Percentiles rank a stretch among this genome's conserved stretches.
These are phyloP conservation scores for Ooceraea biroi DNA, from an alignment of 1,140 invertebrate genomes.

Conservation along the genomic window DNA sequence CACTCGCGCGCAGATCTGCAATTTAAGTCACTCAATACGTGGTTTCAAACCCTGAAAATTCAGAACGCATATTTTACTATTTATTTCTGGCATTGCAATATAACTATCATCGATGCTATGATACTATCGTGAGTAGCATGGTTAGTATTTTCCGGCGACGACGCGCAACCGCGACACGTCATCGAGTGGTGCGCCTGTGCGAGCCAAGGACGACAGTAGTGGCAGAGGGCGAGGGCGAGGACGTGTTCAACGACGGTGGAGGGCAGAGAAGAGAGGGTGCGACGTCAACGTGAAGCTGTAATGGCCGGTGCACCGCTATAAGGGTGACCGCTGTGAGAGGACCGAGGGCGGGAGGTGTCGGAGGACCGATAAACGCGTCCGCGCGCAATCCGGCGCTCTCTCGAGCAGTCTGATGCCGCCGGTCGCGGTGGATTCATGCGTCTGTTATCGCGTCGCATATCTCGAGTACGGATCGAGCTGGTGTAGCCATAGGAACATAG, in stretches of 20 bases:
- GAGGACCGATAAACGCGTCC: slow-evolving; percentile 53
- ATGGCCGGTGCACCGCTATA: slow-evolving; percentile 26
- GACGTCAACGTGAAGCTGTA: slow-evolving; percentile 9
- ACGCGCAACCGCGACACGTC: slow-evolving; percentile 11
- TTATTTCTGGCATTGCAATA: slow-evolving; percentile 9
- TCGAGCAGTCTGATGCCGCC: slow-evolving; percentile 84
- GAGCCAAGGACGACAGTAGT: slow-evolving; percentile 12
- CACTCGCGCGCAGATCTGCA: no score
- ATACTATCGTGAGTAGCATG: slow-evolving; percentile 9
- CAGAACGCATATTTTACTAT: neutral
- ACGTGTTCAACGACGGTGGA: slow-evolving; percentile 21
- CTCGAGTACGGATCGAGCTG: neutral
- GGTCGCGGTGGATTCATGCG: slow-evolving; percentile 79
- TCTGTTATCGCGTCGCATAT: neutral
- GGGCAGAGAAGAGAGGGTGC: neutral
- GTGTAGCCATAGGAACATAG: neutral
- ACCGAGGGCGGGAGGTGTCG: slow-evolving; percentile 18
- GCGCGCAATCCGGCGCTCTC: slow-evolving; percentile 54
- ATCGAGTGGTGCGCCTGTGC: slow-evolving; percentile 52
- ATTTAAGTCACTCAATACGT: no score
- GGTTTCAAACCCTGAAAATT: no score
- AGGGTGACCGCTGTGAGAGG: slow-evolving; percentile 5
- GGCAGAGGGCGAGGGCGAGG: slow-evolving; percentile 40
- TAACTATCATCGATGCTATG: neutral
- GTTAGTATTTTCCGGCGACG: slow-evolving; percentile 18